phyloP scores from a whole-genome alignment of 2,888 invertebrate genomes.

The Parnassius apollo region DNA sequence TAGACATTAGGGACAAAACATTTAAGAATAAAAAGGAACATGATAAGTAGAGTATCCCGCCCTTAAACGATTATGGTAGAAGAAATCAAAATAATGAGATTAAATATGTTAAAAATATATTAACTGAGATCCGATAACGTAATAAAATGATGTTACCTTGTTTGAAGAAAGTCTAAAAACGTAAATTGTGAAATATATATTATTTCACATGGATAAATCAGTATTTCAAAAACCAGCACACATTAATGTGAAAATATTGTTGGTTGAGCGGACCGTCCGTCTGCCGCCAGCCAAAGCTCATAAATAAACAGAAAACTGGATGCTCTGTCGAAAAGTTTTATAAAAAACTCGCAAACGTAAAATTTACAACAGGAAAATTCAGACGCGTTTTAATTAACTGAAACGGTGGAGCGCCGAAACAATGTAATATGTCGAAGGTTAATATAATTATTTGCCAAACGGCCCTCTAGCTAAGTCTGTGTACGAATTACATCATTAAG shows the following conservation, averaged over 20 bases:
- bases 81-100: neutral
- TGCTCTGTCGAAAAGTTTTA: slow-evolving; percentile 75
- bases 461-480: too few relatives aligned
- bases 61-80: neutral
- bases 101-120: too few relatives aligned
- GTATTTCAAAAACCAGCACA: slow-evolving; percentile 57
- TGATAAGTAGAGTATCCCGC: too few relatives aligned
- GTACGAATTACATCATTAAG: too few relatives aligned
- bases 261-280: slow-evolving; percentile 62
- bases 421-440: slow-evolving; percentile 36
- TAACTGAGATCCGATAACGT: too few relatives aligned
- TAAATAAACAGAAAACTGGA: slow-evolving; percentile 79
- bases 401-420: slow-evolving; percentile 45
- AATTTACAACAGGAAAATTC: slow-evolving; percentile 73
- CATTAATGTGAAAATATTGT: slow-evolving; percentile 50
- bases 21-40: too few relatives aligned
- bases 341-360: slow-evolving; percentile 65
- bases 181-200: slow-evolving; percentile 16
- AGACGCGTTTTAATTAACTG: slow-evolving; percentile 76
- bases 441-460: slow-evolving; percentile 27
- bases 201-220: slow-evolving; percentile 52
- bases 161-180: neutral
- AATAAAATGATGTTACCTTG: too few relatives aligned
- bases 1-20: too few relatives aligned
- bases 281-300: slow-evolving; percentile 70